These are phyloP conservation scores for Columba guinea DNA, from an alignment of 2,797 vertebrate species.

Conservation along the genomic window DNA sequence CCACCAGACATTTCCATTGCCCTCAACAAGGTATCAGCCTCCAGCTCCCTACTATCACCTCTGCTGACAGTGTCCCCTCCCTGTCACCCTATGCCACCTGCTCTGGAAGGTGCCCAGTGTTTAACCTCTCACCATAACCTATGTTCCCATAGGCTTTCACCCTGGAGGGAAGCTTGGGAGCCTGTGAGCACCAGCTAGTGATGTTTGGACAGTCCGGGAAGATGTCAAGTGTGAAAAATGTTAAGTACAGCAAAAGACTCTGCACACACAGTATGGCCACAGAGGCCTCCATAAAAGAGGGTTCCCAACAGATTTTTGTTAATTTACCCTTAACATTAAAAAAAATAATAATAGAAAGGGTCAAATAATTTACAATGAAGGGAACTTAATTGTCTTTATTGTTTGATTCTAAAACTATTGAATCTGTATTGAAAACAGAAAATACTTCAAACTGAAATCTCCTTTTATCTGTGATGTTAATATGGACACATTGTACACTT, in stretches of 20 bases:
- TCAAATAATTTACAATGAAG: neutral
- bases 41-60: neutral
- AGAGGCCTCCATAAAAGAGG: neutral
- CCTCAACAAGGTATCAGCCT: neutral
- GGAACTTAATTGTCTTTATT: neutral
- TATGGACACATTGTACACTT: conserved; percentile 65
- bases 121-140: neutral
- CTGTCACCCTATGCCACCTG: neutral
- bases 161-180: neutral
- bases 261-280: neutral
- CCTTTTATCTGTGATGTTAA: conserved; percentile 64
- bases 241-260: neutral
- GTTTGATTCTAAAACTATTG: neutral
- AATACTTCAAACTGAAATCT: conserved; percentile 38
- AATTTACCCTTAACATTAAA: neutral
- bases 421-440: conserved; percentile 24
- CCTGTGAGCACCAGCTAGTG: neutral
- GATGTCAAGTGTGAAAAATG: conserved; percentile 15
- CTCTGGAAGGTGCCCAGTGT: neutral
- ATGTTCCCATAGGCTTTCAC: neutral
- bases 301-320: neutral
- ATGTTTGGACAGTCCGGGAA: neutral
- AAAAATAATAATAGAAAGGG: neutral
- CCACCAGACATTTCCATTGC: neutral
- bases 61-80: neutral